Base-by-base conservation (phyloP, 2,888 invertebrate genomes). In the Ashinkailepas kermadecensis region DNA sequence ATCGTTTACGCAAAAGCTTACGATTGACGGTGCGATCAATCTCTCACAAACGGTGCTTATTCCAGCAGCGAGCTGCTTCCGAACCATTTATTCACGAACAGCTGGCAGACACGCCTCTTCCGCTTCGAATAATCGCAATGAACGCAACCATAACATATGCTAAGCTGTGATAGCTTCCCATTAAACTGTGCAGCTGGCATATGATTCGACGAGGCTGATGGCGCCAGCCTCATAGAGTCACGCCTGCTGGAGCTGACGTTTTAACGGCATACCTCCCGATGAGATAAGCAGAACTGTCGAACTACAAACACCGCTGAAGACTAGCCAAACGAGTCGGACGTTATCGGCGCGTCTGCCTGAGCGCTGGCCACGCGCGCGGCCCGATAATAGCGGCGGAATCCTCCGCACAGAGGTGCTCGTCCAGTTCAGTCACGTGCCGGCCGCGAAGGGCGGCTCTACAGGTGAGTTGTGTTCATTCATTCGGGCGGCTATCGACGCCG, bases 381-480 rank as follows among this genome's bases (percentile, higher is more conserved):
- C 56, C 21, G 39, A 6, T 6, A 18, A 23, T 23, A 65, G 65
- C 65, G 65, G 10, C n/a, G 18, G 65, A 65, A 65, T 65, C 65
- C 65, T 9, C 10, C 9, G 23, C 15, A 6, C 70, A 18, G 70
- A 39, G 39, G 56, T 18, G 13, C 74, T 74, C 74, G 54, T 21
- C 74, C 56, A 74, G 74, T 74, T 74, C 56, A 21, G 74, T 74
- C 74, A 74, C 74, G 74, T 21, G 56, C 74, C 74, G 54, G 39
- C 21, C 21, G 23, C n/a, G 74, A 13, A 21, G 2, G 15, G 59
- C 59, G 59, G 59, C 12, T 15, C 15, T 13, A 59, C 59, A 59
- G 59, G 59, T 59, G 70, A 21, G 70, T 18, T 12, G 74, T 39
- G 15, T 54, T 74, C 74, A 74, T 74, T 74, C 74, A 74, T 74